These are phyloP conservation scores for Heliconius congener DNA, from an alignment of 1,140 invertebrate genomes.

Conservation along the genomic window DNA sequence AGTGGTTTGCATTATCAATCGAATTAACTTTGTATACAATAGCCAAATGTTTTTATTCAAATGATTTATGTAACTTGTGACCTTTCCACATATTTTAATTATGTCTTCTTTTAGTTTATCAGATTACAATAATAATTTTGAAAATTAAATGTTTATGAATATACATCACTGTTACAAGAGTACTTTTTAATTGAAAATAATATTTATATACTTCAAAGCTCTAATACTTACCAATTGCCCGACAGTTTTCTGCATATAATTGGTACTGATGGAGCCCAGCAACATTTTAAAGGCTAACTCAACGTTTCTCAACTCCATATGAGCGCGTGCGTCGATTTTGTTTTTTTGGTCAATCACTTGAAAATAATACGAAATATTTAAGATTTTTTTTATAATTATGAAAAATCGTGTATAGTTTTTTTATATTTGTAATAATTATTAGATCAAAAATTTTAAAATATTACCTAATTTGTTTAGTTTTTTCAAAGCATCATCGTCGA, in stretches of 20 bases:
- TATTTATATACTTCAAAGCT: too few species aligned
- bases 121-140: too few species aligned
- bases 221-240: slow-evolving; percentile 59
- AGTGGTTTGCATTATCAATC: too few species aligned
- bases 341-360: slow-evolving; percentile 61
- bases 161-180: too few species aligned
- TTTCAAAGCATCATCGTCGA: slow-evolving; percentile 57
- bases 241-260: slow-evolving; percentile 57
- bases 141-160: too few species aligned
- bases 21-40: too few species aligned
- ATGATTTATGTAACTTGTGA: too few species aligned
- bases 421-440: neutral
- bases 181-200: too few species aligned
- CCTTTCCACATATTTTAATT: too few species aligned
- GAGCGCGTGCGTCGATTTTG: slow-evolving; percentile 53
- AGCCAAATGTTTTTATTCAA: too few species aligned
- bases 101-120: too few species aligned
- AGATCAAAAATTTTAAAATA: neutral
- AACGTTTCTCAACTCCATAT: slow-evolving; percentile 57
- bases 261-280: slow-evolving; percentile 53
- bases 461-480: slow-evolving; percentile 66
- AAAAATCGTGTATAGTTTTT: too few species aligned
- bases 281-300: slow-evolving; percentile 68
- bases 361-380: slow-evolving; percentile 36
- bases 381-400: neutral